Base-by-base conservation (phyloP, 1,140 invertebrate species). In the Penaeus indicus region DNA sequence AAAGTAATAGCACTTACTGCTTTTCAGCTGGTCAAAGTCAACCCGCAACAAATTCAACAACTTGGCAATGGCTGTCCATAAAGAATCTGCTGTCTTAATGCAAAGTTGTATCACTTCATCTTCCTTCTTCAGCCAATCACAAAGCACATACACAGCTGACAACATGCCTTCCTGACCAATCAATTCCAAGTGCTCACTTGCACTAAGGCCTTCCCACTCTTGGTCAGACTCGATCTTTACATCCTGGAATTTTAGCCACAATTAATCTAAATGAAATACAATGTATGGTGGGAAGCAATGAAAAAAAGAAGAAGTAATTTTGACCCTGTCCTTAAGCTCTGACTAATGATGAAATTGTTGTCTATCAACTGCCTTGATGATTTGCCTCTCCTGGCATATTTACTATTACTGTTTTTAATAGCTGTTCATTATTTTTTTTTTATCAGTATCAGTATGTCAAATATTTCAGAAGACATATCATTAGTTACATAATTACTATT, bases 181-280 rank as follows among this genome's bases (percentile, higher is more conserved):
- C 10, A 89, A 67, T n/a, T 89, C 72, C 11, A 89, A 38, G 61
- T 89, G 88, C 63, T 89, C 88, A 32, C 77, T 83, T 22, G 82
- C 88, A 69, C 47, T 89, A 2, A 89, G 67, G 47, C 88, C 88
- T 67, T 89, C 88, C 88, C 88, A 89, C 42, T 88, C 86, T 54
- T 89, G 82, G 21, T 89, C 88, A 38, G 81, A 89, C 54, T 89
- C 88, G 32, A 89, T 85, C 32, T 89, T 89, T 25, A 89, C 82
- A 89, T 89, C 88, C 88, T 89, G 75, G 0, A 85, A 84, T 13
- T 54, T 54, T 54, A 54, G 16, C 54, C 54, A 16, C 16, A 16
- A 54, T 54, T 13, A 54, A 54, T 13, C 16, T 54, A 54, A 13
- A 54, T 11, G 54, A 54, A 4, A 54, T 54, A 54, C 54, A 11